phyloP scores from a whole-genome alignment of 2,113 vertebrate genomes.

The Ondatra zibethicus region DNA sequence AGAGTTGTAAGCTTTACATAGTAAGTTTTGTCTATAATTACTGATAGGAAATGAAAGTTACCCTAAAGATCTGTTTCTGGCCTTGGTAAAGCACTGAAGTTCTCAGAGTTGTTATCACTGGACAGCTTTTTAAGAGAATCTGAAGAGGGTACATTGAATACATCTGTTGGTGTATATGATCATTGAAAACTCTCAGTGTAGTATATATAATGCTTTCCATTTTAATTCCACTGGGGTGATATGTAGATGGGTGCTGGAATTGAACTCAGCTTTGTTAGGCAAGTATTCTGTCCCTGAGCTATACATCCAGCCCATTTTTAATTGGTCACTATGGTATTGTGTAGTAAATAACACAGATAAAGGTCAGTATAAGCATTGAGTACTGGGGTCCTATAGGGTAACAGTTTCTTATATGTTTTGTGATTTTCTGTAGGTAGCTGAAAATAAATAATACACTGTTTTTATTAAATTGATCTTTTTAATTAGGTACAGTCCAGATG shows the following conservation, averaged over 20 bases:
- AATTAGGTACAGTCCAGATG: constrained; percentile 94
- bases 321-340: not conserved
- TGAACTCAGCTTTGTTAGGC: not conserved
- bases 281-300: not conserved
- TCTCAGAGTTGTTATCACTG: not conserved
- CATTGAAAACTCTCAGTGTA: not conserved
- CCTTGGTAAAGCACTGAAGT: not conserved
- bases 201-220: not conserved
- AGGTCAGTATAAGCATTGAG: not conserved
- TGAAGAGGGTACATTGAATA: not conserved
- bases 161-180: not conserved
- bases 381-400: not conserved
- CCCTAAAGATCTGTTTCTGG: not conserved
- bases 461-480: constrained; percentile 53
- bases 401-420: not conserved
- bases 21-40: not conserved
- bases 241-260: not conserved
- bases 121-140: not conserved
- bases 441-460: not conserved
- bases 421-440: not conserved
- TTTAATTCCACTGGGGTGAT: not conserved
- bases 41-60: not conserved
- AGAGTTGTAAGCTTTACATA: not conserved
- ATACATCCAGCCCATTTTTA: not conserved
- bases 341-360: not conserved